A percentile compares a stretch with the other conserved stretches of the same genome.
Evolutionary conservation across 2,888 invertebrate genomes (phyloP).

Genomic region (Lithosia quadra): DNA sequence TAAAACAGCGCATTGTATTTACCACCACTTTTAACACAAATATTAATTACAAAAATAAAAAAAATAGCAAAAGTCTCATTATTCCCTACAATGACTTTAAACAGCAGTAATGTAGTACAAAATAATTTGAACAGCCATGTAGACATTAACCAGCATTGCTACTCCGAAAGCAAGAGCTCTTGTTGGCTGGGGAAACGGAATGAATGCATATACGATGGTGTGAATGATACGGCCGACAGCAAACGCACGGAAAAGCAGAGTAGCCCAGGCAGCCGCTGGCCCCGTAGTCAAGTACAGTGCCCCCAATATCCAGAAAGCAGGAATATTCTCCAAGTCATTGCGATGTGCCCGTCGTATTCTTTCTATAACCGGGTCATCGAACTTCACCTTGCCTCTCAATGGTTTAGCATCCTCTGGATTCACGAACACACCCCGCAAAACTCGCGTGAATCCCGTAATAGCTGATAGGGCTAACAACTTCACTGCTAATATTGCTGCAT

Average conservation of each 20-base stretch:
- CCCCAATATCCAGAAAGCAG: constrained; percentile 88
- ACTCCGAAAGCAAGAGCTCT: constrained; percentile 70
- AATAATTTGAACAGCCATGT: constrained; percentile 73
- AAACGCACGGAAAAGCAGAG: constrained; percentile 80
- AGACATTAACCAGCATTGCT: constrained; percentile 64
- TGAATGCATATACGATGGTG: constrained; percentile 88
- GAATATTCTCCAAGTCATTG: constrained; percentile 91
- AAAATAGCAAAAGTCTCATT: background rate
- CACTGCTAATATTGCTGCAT: constrained; percentile 72
- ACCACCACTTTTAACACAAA: background rate
- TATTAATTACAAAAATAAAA: constrained; percentile 7
- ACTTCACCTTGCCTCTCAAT: constrained; percentile 69
- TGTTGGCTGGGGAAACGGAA: constrained; percentile 87
- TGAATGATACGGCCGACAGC: constrained; percentile 87
- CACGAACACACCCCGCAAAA: constrained; percentile 63
- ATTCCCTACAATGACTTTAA: background rate
- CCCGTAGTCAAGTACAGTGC: constrained; percentile 88
- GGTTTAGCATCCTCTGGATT: constrained; percentile 74
- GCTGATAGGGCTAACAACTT: constrained; percentile 64
- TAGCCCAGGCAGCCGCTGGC: constrained; percentile 78
- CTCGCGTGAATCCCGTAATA: constrained; percentile 63
- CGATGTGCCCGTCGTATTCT: constrained; percentile 87
- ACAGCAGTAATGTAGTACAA: constrained; percentile 61
- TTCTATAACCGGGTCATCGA: constrained; percentile 71
- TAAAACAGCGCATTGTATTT: background rate